Evolutionary conservation across 1,140 invertebrate genomes (phyloP).

Genomic region (Drosophila ananassae): DNA sequence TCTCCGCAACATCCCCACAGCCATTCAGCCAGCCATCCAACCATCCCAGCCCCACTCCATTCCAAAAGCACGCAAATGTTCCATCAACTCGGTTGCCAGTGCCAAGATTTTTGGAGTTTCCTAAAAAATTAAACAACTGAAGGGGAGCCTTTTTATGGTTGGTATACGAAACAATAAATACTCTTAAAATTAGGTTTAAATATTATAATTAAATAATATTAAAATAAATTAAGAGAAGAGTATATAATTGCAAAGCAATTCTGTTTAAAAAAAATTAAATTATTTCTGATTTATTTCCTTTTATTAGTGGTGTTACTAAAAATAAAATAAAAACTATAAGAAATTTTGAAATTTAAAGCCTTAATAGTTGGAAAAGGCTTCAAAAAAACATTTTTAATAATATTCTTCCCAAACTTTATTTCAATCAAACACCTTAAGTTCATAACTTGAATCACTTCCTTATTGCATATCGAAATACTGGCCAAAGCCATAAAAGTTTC

Average conservation of each 20-base stretch:
- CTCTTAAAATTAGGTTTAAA: not conserved
- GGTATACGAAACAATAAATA: not conserved
- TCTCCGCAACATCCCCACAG: not conserved
- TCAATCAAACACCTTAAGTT: not conserved
- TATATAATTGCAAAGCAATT: too few species aligned
- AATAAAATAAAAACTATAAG: too few species aligned
- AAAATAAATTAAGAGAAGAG: too few species aligned
- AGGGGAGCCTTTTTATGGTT: not conserved
- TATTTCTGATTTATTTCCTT: too few species aligned
- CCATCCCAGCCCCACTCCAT: not conserved
- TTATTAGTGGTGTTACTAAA: too few species aligned
- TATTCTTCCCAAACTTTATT: not conserved
- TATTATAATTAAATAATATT: not conserved
- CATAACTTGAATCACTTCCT: not conserved
- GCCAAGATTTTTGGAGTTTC: conserved; percentile 60
- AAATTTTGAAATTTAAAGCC: too few species aligned
- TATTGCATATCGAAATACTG: not conserved
- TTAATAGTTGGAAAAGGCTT: not conserved
- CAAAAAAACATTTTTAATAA: not conserved
- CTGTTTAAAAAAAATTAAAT: too few species aligned
- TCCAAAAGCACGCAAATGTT: conserved; percentile 45
- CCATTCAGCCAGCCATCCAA: not conserved
- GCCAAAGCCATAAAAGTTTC: conserved; percentile 11
- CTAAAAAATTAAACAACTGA: conserved; percentile 11
- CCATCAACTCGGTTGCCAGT: conserved; percentile 30